phyloP scores from a whole-genome alignment of 2,888 invertebrate species.

The Zelleria hepariella region DNA sequence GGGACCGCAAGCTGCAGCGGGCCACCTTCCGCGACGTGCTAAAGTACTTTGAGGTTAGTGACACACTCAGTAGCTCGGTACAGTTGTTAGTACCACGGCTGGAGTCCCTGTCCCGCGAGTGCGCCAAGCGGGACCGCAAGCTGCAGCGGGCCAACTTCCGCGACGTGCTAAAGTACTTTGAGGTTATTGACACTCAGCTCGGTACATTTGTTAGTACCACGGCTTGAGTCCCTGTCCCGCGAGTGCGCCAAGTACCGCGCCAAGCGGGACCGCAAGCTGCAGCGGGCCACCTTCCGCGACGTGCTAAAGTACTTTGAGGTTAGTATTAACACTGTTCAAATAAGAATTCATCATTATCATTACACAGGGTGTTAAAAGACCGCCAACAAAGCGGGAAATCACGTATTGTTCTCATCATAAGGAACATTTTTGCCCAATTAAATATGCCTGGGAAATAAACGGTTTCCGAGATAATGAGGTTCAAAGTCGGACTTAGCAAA shows the following conservation, averaged over 20 bases:
- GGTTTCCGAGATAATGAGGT: too few relatives aligned
- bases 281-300: constrained; percentile 95
- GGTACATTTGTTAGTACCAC: too few relatives aligned
- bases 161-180: constrained; percentile 90
- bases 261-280: constrained; percentile 86
- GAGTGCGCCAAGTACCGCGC: constrained; percentile 13
- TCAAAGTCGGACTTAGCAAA: too few relatives aligned
- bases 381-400: too few relatives aligned
- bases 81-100: too few relatives aligned
- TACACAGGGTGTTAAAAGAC: too few relatives aligned
- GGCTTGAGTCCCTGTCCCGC: not conserved
- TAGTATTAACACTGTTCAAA: too few relatives aligned
- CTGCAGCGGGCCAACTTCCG: constrained; percentile 95
- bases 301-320: constrained; percentile 92
- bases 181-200: constrained; percentile 73
- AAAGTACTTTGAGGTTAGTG: constrained; percentile 85
- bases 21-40: constrained; percentile 95
- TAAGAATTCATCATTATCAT: too few relatives aligned
- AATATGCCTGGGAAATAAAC: too few relatives aligned
- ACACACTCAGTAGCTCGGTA: too few relatives aligned
- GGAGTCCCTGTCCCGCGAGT: not conserved
- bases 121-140: constrained; percentile 89
- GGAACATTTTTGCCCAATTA: too few relatives aligned
- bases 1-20: constrained; percentile 93
- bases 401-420: too few relatives aligned